phyloP scores from a whole-genome alignment of 1,140 invertebrate species.

The Hyposmocoma kahamanoa region DNA sequence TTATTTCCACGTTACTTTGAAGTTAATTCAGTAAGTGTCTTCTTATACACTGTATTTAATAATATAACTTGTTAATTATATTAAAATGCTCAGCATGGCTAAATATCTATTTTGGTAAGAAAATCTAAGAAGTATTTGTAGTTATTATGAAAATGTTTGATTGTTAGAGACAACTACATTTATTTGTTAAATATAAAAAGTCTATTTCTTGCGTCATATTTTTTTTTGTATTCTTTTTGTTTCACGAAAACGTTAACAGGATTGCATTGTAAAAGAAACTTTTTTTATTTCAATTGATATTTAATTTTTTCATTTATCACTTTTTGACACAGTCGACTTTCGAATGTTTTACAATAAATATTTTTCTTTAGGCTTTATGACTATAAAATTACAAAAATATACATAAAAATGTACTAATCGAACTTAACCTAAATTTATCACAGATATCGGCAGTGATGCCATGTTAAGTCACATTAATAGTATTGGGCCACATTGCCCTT shows the following conservation, averaged over 20 bases:
- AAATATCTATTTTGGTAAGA: too few species aligned
- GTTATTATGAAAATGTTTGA: too few species aligned
- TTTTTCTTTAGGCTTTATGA: conserved; percentile 40
- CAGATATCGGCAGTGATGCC: conserved; percentile 59
- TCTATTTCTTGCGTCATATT: background rate
- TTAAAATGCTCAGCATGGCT: too few species aligned
- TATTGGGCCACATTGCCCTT: conserved; percentile 49
- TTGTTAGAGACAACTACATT: too few species aligned
- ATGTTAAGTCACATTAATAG: conserved; percentile 48
- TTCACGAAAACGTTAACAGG: too few species aligned
- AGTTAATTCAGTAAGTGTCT: too few species aligned
- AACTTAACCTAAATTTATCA: conserved; percentile 64
- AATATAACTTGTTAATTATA: too few species aligned
- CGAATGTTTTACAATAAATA: conserved; percentile 68
- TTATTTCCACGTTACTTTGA: too few species aligned
- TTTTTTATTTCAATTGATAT: conserved; percentile 30
- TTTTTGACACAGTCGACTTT: conserved; percentile 62
- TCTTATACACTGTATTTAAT: too few species aligned
- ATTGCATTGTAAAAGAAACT: background rate
- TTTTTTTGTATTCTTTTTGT: background rate
- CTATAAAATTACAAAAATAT: conserved; percentile 65
- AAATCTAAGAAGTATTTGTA: too few species aligned
- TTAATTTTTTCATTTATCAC: conserved; percentile 61
- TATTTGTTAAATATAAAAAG: background rate
- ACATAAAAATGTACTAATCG: conserved; percentile 47